Evolutionary conservation across 2,797 vertebrate genomes (phyloP), one percentile per base, ranked within the genome.

Genomic region (Thripadectes ignobilis): DNA sequence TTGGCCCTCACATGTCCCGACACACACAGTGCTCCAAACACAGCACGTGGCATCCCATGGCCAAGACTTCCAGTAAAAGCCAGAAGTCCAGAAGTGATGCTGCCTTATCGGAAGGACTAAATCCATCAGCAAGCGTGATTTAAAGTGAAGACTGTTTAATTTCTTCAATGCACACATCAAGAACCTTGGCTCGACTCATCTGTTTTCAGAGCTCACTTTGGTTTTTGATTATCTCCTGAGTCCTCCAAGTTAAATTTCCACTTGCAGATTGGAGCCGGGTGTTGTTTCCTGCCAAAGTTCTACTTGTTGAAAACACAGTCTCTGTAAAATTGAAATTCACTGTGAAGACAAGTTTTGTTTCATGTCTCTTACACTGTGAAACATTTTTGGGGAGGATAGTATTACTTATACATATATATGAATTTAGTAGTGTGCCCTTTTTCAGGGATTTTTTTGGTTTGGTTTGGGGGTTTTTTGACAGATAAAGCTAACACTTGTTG

Each of bases 11-110:
- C 5, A 4, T 38, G 36, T 81, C 20, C 49, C 75, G 20, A 6
- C 2, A 2, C 4, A 55, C 3, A 1, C 3, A 5, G 12, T 9
- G 57, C 55, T 69, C 78, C 80, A 68, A 73, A 63, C 0, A 0
- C 36, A 20, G 21, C 32, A 39, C 0, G 0, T 46, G 38, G 10
- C 19, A 8, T 34, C 10, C 18, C 4, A 1, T 45, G 41, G 89
- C 19, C 57, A 62, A 92, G 79, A 6, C 9, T 85, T 88, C 72
- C 68, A 66, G 67, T 68, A 87, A 85, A 48, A 43, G 15, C 22
- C 75, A 29, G 38, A n/a, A 43, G 18, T 26, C 16, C 66, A 75
- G 41, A 59, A 62, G 6, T 18, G 48, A 38, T 54, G 48, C 22
- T 66, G 10, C 58, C 30, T 32, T 32, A 62, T 58, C 21, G 54